A percentile compares a stretch with the other conserved stretches of the same genome.
Conservation (phyloP, 2,888 invertebrate genomes). For the Rhodophaea formosa region DNA sequence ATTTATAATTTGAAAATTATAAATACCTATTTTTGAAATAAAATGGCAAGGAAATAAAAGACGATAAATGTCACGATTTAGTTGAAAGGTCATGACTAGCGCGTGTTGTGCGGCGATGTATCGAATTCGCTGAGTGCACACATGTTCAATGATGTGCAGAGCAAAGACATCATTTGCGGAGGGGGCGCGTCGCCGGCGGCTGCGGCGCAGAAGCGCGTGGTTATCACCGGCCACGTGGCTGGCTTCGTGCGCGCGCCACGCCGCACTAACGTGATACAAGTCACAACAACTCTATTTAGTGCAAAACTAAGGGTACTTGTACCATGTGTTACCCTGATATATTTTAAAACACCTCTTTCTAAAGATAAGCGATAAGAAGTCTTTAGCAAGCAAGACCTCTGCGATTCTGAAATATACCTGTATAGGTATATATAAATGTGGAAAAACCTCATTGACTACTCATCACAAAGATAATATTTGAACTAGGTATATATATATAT, state of each 20-base stretch:
- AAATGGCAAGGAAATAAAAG: background rate
- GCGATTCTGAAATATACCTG: too few relatives aligned
- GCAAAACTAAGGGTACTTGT: background rate
- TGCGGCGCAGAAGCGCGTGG: slow-evolving; percentile 48
- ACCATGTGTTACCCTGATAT: background rate
- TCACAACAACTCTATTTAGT: slow-evolving; percentile 1
- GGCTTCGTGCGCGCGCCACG: slow-evolving; percentile 49
- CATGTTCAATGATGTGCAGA: slow-evolving; percentile 23
- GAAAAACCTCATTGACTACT: too few relatives aligned
- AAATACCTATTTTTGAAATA: too few relatives aligned
- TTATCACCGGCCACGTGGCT: slow-evolving; percentile 58
- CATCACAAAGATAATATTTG: too few relatives aligned
- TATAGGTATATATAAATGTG: too few relatives aligned
- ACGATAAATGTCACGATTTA: background rate
- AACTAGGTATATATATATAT: too few relatives aligned
- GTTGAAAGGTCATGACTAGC: background rate
- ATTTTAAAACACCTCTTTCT: too few relatives aligned
- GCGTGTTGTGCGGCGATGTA: slow-evolving; percentile 12
- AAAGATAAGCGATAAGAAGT: too few relatives aligned
- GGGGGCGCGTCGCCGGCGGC: slow-evolving; percentile 28
- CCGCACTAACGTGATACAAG: slow-evolving; percentile 50
- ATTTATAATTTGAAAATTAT: too few relatives aligned
- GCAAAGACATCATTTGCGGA: slow-evolving; percentile 37
- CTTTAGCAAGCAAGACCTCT: too few relatives aligned
- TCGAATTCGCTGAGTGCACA: slow-evolving; percentile 18